Base-by-base conservation (phyloP, 2,797 vertebrate species). In the Trachurus trachurus region DNA sequence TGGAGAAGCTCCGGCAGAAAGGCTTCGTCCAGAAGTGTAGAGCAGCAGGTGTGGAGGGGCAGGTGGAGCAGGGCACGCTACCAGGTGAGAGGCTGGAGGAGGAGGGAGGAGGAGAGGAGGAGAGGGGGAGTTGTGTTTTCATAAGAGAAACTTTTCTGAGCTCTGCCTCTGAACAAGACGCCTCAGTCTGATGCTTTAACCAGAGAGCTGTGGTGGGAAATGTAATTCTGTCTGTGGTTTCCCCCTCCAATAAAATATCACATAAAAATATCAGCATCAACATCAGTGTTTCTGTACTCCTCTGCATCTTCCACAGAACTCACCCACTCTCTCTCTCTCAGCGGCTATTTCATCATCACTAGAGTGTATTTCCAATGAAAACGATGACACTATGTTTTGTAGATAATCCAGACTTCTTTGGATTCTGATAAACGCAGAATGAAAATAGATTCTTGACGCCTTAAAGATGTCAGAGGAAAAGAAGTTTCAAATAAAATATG, bases 11-110 rank as follows among this genome's bases (percentile, higher is more conserved):
- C 34, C 92, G 98, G 61, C 98, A 99, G 94, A 99, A 98, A 81
- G 98, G 97, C 26, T 99, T 99, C 59, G 95, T 99, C 58, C 98
- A 98, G 87, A 96, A 97, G 57, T 99, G 98, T 66, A 98, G 94
- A 93, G 96, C 95, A 54, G 97, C 98, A 3, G 98, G 98, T 0
- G 93, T 97, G 40, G 98, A 99, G 91, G 98, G 98, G 8, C 97
- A 97, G 66, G 97, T 98, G 87, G 94, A 96, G 74, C 94, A 95
- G 42, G 90, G 87, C 42, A 77, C 95, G 45, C 89, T 82, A 73
- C 86, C 66, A 88, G 89, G 17, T 93, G 89, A 57, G 76, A 71
- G 6, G 66, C 96, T 98, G 87, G 94, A 96, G 74, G 95, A 95
- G 42, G 90, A 86, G 87, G 89, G 17, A 26, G 26, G 26, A n/a